Percentiles rank a stretch among this genome's conserved stretches.
These are phyloP conservation scores for Paradoxurus hermaphroditus DNA, from an alignment of 2,113 vertebrate genomes.

Conservation along the genomic window DNA sequence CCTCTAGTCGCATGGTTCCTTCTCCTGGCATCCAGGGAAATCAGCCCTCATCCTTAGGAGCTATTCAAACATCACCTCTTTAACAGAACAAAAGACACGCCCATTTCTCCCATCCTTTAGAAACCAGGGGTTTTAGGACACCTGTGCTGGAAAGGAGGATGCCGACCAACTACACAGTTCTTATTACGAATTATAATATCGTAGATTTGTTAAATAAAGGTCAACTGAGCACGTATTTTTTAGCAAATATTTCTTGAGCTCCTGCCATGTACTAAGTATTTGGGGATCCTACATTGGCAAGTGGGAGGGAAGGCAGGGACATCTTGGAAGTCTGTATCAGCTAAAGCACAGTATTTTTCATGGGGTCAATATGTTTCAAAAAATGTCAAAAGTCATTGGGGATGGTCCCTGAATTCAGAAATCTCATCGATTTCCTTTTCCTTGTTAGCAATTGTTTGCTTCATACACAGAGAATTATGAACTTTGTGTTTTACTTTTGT, in stretches of 20 bases:
- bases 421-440: neutral
- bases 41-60: neutral
- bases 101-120: neutral
- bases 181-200: neutral
- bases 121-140: neutral
- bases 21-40: neutral
- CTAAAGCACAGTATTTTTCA: neutral
- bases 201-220: neutral
- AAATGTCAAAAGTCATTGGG: neutral
- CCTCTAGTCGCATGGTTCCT: neutral
- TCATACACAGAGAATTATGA: neutral
- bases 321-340: neutral
- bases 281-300: neutral
- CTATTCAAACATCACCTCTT: neutral
- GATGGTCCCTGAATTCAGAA: neutral
- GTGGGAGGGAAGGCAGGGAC: accelerated
- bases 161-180: neutral
- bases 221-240: neutral
- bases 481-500: neutral
- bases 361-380: neutral
- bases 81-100: neutral
- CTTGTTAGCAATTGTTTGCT: neutral
- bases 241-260: neutral
- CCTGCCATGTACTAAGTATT: neutral
- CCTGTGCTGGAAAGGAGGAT: neutral